phyloP scores from a whole-genome alignment of 1,140 invertebrate genomes.

The Octopus sinensis region DNA sequence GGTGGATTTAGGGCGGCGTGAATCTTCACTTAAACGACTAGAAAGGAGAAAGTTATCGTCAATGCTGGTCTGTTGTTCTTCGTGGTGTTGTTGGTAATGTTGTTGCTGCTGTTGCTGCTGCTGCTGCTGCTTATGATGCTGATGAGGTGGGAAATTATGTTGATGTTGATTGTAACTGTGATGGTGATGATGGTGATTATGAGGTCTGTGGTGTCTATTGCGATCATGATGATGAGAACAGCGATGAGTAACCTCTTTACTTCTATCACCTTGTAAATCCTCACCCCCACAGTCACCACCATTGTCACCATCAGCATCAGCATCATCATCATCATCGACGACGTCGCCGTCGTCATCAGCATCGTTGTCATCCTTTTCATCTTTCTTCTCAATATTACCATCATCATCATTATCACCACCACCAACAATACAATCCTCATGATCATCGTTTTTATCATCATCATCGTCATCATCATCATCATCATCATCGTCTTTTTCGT shows the following conservation, averaged over 20 bases:
- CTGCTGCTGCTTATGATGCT: too few species aligned
- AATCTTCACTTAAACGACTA: too few species aligned
- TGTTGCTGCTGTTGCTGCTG: too few species aligned
- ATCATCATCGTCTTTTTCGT: conserved; percentile 16
- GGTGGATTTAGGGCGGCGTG: too few species aligned
- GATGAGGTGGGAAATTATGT: too few species aligned
- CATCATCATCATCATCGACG: conserved; percentile 2
- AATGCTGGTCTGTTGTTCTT: too few species aligned
- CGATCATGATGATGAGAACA: conserved; percentile 19
- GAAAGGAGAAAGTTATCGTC: too few species aligned
- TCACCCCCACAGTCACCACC: conserved; percentile 15
- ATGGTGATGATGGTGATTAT: conserved; percentile 12
- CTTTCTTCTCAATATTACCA: too few species aligned
- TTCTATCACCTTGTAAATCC: conserved; percentile 11
- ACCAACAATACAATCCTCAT: neutral
- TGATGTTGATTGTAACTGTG: conserved; percentile 16
- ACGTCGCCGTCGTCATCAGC: conserved; percentile 6
- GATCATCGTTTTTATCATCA: too few species aligned
- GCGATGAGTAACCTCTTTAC: conserved; percentile 9
- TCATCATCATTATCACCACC: conserved; percentile 12
- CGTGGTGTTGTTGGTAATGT: too few species aligned
- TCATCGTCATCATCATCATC: conserved; percentile 12
- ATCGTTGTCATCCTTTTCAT: too few species aligned
- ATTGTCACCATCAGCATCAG: conserved; percentile 20
- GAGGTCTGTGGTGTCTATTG: conserved; percentile 19